Evolutionary conservation across 2,113 vertebrate genomes (phyloP).

Genomic region (Cephalopholis sonnerati): DNA sequence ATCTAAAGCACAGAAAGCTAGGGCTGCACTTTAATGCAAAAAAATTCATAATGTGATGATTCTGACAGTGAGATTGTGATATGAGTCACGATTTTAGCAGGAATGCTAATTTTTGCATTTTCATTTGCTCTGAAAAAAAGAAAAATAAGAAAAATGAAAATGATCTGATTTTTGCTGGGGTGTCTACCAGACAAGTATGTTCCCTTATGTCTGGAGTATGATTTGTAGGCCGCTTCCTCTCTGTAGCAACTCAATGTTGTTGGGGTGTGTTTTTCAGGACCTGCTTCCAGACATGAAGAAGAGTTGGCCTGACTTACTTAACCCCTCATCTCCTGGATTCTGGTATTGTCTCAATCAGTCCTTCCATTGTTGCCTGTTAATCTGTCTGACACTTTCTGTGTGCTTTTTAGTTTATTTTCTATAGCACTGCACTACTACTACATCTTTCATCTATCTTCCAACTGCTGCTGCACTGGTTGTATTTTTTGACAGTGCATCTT

Average conservation of each 20-base stretch:
- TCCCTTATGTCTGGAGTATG: no score
- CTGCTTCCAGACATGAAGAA: constrained; percentile 76
- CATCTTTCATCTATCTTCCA: background rate
- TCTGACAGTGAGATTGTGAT: no score
- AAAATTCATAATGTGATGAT: no score
- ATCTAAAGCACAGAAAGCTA: background rate
- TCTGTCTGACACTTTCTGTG: background rate
- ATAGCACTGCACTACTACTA: background rate
- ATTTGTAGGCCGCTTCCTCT: no score
- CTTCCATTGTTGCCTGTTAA: background rate
- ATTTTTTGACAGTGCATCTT: background rate
- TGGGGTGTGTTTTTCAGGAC: constrained; percentile 65
- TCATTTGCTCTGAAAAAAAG: no score
- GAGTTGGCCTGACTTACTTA: constrained; percentile 76
- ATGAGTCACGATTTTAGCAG: no score
- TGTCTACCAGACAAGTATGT: no score
- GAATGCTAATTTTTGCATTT: no score
- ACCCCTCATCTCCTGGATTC: constrained; percentile 55
- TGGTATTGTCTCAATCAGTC: constrained; percentile 58
- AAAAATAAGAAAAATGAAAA: no score
- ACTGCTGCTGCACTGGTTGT: background rate
- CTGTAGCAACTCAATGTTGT: background rate
- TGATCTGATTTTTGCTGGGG: no score
- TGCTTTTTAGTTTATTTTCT: background rate
- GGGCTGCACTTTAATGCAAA: no score